Evolutionary conservation across 2,888 invertebrate genomes (phyloP).

Genomic region (Pollenia amentaria): DNA sequence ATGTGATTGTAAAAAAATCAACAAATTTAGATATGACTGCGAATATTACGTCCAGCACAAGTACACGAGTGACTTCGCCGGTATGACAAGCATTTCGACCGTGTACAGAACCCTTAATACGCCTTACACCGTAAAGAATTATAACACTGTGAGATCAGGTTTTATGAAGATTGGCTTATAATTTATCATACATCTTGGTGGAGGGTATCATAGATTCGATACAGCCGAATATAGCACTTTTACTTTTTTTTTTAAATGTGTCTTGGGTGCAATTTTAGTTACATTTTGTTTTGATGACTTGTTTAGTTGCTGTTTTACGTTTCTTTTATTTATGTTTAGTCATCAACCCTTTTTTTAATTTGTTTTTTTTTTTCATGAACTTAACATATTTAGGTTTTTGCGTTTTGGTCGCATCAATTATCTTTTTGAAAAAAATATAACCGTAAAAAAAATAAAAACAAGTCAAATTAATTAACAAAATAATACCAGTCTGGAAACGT

Average conservation of each 20-base stretch:
- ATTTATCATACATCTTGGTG: too few relatives aligned
- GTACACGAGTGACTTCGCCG: too few relatives aligned
- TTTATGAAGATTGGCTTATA: background rate
- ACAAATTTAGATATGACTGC: too few relatives aligned
- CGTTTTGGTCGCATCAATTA: slow-evolving; percentile 9
- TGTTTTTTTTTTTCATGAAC: slow-evolving; percentile 9
- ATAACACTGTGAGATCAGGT: background rate
- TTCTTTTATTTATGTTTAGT: slow-evolving; percentile 16
- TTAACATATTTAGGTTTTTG: background rate
- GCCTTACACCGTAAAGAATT: too few relatives aligned
- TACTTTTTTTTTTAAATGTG: slow-evolving; percentile 6
- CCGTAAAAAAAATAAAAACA: background rate
- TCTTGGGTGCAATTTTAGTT: slow-evolving; percentile 33
- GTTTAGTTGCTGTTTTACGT: background rate
- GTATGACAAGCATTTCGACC: too few relatives aligned
- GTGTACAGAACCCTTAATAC: too few relatives aligned
- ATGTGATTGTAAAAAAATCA: too few relatives aligned
- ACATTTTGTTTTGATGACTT: background rate
- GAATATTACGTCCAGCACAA: too few relatives aligned
- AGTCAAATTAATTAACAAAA: background rate
- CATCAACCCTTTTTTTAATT: slow-evolving; percentile 41
- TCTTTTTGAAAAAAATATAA: background rate
- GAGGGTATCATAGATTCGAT: too few relatives aligned
- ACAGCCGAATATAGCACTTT: background rate
- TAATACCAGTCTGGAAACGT: too few relatives aligned